Conservation (phyloP, 2,888 invertebrate genomes). For the Dasypogon diadema region DNA sequence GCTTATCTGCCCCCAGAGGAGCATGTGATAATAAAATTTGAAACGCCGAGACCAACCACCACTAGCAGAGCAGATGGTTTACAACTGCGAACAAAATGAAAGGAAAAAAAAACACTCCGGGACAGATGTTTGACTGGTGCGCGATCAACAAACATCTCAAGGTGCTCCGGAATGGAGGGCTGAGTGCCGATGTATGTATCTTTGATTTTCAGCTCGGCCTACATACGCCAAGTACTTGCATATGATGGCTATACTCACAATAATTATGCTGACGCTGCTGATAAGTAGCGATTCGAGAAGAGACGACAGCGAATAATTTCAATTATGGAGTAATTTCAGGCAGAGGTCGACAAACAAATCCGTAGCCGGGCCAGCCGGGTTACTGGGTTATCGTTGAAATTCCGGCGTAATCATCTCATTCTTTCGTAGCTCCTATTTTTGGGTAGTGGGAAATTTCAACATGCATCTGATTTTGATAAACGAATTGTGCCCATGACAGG, state of each 20-base stretch:
- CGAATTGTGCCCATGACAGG: not conserved
- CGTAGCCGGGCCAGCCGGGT: slow-evolving; percentile 1
- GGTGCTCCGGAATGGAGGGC: not conserved
- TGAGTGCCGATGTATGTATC: not conserved
- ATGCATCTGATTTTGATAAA: not conserved
- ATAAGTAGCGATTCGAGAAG: not conserved
- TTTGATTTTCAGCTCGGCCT: not conserved
- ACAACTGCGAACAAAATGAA: not conserved
- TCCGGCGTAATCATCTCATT: slow-evolving; percentile 21
- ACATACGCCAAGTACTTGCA: too few species aligned
- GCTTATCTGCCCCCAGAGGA: slow-evolving; percentile 4
- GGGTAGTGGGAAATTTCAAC: not conserved
- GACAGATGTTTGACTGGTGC: slow-evolving; percentile 24
- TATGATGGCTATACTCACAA: too few species aligned
- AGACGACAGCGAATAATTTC: not conserved
- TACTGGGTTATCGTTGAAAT: slow-evolving; percentile 23
- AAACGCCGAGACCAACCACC: not conserved
- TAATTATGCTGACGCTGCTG: not conserved
- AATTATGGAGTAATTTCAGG: not conserved
- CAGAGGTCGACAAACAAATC: not conserved
- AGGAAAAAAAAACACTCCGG: not conserved
- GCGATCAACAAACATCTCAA: slow-evolving; percentile 27
- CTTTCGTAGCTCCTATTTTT: not conserved
- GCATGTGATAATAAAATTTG: slow-evolving; percentile 9
- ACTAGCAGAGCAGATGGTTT: slow-evolving; percentile 12